Evolutionary conservation across 2,888 invertebrate genomes (phyloP).

Genomic region (Crossocerus cetratus): DNA sequence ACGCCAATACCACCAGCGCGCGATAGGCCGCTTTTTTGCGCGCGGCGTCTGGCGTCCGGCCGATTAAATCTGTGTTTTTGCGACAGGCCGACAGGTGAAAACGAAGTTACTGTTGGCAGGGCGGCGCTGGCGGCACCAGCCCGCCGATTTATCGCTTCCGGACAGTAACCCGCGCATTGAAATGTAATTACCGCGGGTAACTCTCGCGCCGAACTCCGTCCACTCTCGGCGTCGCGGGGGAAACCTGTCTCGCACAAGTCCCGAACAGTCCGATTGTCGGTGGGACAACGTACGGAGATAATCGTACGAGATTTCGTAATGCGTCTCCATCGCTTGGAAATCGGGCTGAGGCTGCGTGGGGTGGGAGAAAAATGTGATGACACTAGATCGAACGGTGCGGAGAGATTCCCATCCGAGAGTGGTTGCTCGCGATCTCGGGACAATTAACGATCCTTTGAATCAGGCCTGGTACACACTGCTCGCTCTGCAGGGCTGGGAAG

Average conservation of each 20-base stretch:
- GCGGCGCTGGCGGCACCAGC: slow-evolving; percentile 2
- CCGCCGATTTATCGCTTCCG: slow-evolving; percentile 43
- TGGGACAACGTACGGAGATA: neutral
- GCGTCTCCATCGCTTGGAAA: neutral
- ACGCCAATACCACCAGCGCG: neutral
- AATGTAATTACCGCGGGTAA: slow-evolving; percentile 33
- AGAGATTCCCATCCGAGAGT: neutral
- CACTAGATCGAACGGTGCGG: neutral
- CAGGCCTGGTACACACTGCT: too few relatives aligned
- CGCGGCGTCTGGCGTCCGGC: slow-evolving; percentile 14
- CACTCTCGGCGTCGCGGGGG: neutral
- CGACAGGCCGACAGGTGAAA: slow-evolving; percentile 37
- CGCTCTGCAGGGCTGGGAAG: too few relatives aligned
- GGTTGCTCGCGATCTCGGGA: neutral
- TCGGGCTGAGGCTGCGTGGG: neutral
- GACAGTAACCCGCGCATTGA: slow-evolving; percentile 16
- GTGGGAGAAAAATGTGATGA: neutral
- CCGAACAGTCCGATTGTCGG: neutral
- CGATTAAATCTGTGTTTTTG: slow-evolving; percentile 49
- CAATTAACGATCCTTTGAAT: neutral
- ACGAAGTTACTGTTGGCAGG: slow-evolving; percentile 35
- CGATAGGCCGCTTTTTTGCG: slow-evolving; percentile 21
- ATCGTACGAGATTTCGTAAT: neutral
- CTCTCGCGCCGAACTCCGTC: slow-evolving; percentile 10
- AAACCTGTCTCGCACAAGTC: slow-evolving; percentile 16